A percentile compares a stretch with the other conserved stretches of the same genome.
Conservation (phyloP, 2,113 vertebrate species). For the Galemys pyrenaicus region DNA sequence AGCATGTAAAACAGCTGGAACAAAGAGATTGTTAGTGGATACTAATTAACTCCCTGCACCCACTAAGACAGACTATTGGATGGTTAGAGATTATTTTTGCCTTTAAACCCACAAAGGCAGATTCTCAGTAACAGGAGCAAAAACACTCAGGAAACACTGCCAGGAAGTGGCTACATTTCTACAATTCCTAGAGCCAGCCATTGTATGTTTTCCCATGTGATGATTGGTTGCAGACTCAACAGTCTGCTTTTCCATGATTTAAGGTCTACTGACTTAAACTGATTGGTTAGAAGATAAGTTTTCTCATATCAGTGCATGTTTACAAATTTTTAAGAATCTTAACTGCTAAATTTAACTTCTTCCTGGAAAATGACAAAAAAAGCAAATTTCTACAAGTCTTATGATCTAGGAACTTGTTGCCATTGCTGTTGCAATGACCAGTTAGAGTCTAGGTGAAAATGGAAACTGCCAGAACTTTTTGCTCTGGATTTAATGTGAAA, state of each 20-base stretch:
- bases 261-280: background rate
- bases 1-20: background rate
- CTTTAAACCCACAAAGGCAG: background rate
- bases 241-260: background rate
- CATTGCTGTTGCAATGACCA: background rate
- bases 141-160: background rate
- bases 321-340: background rate
- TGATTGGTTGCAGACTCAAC: background rate
- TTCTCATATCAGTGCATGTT: background rate
- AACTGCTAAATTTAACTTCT: background rate
- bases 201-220: background rate
- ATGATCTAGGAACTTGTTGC: background rate
- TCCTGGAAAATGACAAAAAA: background rate
- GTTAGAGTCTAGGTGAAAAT: background rate
- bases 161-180: background rate
- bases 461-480: background rate
- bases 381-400: background rate
- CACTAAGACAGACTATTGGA: background rate
- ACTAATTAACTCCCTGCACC: background rate
- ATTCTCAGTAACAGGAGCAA: background rate
- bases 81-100: background rate
- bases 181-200: background rate
- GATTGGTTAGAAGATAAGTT: background rate
- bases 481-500: background rate
- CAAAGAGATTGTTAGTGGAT: background rate